Percentiles rank a stretch among this genome's conserved stretches.
phyloP scores from a whole-genome alignment of 2,113 vertebrate genomes.

The Galemys pyrenaicus region DNA sequence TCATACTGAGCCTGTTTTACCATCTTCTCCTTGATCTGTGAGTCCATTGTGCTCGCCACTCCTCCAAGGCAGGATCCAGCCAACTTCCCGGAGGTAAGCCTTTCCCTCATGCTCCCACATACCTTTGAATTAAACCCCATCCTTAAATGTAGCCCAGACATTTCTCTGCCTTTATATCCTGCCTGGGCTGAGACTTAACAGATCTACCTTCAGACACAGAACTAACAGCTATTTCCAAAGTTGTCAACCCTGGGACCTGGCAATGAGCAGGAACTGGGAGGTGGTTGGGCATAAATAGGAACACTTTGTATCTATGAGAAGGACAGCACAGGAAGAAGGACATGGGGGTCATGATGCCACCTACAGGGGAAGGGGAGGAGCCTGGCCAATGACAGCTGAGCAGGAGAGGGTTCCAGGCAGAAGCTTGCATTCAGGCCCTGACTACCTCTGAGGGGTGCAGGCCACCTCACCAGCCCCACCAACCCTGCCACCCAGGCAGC shows the following conservation, averaged over 20 bases:
- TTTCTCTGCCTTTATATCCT: neutral
- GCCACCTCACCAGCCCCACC: neutral
- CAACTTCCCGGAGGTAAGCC: neutral
- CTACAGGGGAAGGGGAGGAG: neutral
- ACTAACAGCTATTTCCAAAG: neutral
- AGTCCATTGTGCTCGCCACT: neutral
- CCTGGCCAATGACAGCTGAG: neutral
- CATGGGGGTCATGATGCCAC: fast-evolving
- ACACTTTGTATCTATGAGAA: neutral
- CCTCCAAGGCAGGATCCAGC: fast-evolving
- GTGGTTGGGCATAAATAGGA: neutral
- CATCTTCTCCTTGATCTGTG: neutral
- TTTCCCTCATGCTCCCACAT: neutral
- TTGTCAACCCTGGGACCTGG: neutral
- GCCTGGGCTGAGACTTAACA: neutral
- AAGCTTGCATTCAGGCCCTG: neutral
- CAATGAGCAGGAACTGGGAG: neutral
- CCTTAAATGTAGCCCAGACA: neutral
- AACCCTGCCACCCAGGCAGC: neutral
- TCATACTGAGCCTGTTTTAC: neutral
- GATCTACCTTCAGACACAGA: neutral
- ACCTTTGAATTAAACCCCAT: neutral
- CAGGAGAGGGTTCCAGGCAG: neutral
- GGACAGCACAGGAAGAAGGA: neutral
- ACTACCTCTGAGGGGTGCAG: neutral